These are phyloP conservation scores for Corythoichthys intestinalis DNA, from an alignment of 2,113 vertebrate species.

Conservation along the genomic window DNA sequence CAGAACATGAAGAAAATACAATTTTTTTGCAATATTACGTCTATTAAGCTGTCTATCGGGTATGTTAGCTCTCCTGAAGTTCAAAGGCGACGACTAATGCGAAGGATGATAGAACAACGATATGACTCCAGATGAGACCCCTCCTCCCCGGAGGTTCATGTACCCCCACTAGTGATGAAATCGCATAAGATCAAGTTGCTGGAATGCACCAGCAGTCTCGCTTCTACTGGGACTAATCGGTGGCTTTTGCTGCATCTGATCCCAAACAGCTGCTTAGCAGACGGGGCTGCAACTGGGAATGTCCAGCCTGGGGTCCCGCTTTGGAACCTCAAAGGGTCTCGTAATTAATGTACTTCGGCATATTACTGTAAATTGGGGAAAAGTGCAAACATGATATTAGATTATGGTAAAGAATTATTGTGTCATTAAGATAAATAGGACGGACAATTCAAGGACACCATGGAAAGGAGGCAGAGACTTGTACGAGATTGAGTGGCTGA, in stretches of 20 bases:
- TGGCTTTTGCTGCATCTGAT: conserved; percentile 60
- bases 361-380: not conserved
- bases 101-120: conserved; percentile 47
- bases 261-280: conserved; percentile 64
- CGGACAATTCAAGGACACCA: no score
- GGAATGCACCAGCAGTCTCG: conserved; percentile 60
- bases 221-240: conserved; percentile 64
- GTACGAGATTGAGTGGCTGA: no score
- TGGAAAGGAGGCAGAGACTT: no score
- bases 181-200: conserved; percentile 64
- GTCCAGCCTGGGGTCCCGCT: conserved; percentile 19
- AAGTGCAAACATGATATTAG: not conserved
- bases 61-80: not conserved
- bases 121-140: conserved; percentile 52
- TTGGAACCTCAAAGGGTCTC: conserved; percentile 45
- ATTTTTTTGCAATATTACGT: not conserved
- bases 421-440: no score
- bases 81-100: conserved; percentile 12
- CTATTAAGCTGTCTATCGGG: not conserved
- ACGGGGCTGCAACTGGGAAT: conserved; percentile 44
- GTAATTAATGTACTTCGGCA: conserved; percentile 42
- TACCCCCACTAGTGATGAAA: conserved; percentile 57
- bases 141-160: conserved; percentile 26
- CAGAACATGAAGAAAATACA: no score
- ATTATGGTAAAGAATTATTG: not conserved